A percentile compares a stretch with the other conserved stretches of the same genome.
Evolutionary conservation across 2,113 vertebrate genomes (phyloP).

Genomic region (Tautogolabrus adspersus): DNA sequence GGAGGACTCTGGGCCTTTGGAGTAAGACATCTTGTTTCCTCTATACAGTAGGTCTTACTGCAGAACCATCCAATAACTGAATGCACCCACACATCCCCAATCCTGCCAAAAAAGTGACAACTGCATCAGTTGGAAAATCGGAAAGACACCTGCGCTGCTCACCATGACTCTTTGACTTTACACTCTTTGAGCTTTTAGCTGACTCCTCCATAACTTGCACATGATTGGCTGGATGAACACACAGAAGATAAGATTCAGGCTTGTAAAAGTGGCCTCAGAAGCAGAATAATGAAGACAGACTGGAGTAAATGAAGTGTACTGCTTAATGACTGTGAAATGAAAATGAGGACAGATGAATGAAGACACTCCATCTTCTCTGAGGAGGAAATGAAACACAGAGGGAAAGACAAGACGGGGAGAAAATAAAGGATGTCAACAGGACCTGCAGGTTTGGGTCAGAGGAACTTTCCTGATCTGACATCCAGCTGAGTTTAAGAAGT

Average conservation of each 20-base stretch:
- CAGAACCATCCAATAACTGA: not conserved
- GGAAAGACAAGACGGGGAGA: not conserved
- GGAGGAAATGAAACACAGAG: not conserved
- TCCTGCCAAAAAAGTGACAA: too few relatives aligned
- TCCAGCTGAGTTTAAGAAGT: constrained; percentile 48
- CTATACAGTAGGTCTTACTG: not conserved
- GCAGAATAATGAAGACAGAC: not conserved
- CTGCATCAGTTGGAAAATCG: too few relatives aligned
- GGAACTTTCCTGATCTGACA: constrained; percentile 18
- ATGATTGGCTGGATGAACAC: not conserved
- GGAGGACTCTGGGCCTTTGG: not conserved
- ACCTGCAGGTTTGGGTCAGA: not conserved
- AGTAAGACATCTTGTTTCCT: not conserved
- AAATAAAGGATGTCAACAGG: not conserved
- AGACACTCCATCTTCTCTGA: not conserved
- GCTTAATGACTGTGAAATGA: not conserved
- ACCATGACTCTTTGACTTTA: too few relatives aligned
- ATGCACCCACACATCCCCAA: too few relatives aligned
- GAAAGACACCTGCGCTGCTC: too few relatives aligned
- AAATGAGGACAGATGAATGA: not conserved
- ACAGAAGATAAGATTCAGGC: not conserved
- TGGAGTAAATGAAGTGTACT: not conserved
- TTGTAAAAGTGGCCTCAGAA: not conserved
- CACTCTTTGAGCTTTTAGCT: not conserved
- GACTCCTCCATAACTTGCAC: not conserved